Evolutionary conservation across 2,113 vertebrate species (phyloP).

Genomic region (Anolis sagrei): DNA sequence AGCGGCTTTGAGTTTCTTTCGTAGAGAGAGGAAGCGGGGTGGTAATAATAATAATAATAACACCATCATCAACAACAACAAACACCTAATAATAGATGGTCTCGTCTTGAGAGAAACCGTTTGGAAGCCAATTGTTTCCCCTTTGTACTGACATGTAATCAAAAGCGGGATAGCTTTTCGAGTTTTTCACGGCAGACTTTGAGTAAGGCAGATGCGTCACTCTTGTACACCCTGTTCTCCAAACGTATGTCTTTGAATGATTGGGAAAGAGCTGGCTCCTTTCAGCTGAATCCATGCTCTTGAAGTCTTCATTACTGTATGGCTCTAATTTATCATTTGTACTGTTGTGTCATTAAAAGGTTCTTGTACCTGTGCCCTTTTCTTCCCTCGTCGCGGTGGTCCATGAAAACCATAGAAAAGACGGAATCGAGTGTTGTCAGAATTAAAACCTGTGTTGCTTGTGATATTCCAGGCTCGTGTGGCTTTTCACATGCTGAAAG

Average conservation of each 20-base stretch:
- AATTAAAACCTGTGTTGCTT: slow-evolving; percentile 74
- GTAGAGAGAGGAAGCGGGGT: no score
- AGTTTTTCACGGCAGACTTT: slow-evolving; percentile 57
- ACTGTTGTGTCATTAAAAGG: slow-evolving; percentile 91
- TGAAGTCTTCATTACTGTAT: slow-evolving; percentile 88
- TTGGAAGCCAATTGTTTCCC: slow-evolving; percentile 41
- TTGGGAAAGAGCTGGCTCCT: slow-evolving; percentile 84
- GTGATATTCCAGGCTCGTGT: slow-evolving; percentile 45
- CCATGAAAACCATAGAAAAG: slow-evolving; percentile 40
- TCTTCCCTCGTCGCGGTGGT: slow-evolving; percentile 44
- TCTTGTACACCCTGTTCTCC: not conserved
- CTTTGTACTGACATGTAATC: slow-evolving; percentile 78
- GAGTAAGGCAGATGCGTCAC: not conserved
- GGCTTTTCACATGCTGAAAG: slow-evolving; percentile 39
- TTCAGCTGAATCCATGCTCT: slow-evolving; percentile 86
- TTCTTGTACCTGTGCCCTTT: slow-evolving; percentile 80
- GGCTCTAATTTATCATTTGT: slow-evolving; percentile 98
- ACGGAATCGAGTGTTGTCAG: slow-evolving; percentile 57
- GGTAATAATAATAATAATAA: no score
- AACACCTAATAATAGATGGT: no score
- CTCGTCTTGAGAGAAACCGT: not conserved
- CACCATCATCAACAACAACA: no score
- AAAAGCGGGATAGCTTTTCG: slow-evolving; percentile 68
- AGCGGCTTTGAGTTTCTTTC: no score
- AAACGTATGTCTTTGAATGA: slow-evolving; percentile 71